These are phyloP conservation scores for Nasonia longicornis DNA, from an alignment of 1,140 invertebrate genomes.

Conservation along the genomic window DNA sequence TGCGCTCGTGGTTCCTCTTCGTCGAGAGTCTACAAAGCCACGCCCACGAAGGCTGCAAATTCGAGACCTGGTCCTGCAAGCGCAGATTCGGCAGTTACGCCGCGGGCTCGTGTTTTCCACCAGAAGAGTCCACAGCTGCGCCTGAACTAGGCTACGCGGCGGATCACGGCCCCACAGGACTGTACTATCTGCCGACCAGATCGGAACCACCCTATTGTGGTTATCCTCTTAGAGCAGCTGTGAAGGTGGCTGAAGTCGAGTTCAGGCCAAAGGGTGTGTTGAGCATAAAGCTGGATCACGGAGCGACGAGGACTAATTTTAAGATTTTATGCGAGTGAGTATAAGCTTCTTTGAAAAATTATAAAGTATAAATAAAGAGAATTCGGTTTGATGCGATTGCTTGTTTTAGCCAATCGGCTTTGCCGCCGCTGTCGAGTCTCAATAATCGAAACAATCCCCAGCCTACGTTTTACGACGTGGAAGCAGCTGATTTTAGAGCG, in stretches of 20 bases:
- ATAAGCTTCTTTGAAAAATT: background rate
- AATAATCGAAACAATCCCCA: conserved; percentile 31
- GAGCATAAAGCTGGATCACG: conserved; percentile 58
- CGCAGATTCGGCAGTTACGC: conserved; percentile 61
- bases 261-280: conserved; percentile 62
- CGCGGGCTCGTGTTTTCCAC: conserved; percentile 67
- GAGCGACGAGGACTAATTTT: conserved; percentile 60
- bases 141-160: conserved; percentile 66
- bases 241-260: conserved; percentile 58
- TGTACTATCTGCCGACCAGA: conserved; percentile 67
- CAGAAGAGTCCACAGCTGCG: conserved; percentile 56
- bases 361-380: background rate
- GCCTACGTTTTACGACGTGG: conserved; percentile 40
- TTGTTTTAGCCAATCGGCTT: conserved; percentile 1
- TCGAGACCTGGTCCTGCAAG: conserved; percentile 67
- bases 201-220: conserved; percentile 68
- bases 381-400: background rate
- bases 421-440: conserved; percentile 38
- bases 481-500: conserved; percentile 17
- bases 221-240: conserved; percentile 65
- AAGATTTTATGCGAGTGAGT: conserved; percentile 65
- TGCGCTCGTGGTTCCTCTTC: conserved; percentile 78
- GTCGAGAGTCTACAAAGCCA: conserved; percentile 76
- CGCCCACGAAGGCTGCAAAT: conserved; percentile 64
- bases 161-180: conserved; percentile 63